A percentile compares a stretch with the other conserved stretches of the same genome.
These are phyloP conservation scores for Lymantria dispar DNA, from an alignment of 2,888 invertebrate species.

Conservation along the genomic window DNA sequence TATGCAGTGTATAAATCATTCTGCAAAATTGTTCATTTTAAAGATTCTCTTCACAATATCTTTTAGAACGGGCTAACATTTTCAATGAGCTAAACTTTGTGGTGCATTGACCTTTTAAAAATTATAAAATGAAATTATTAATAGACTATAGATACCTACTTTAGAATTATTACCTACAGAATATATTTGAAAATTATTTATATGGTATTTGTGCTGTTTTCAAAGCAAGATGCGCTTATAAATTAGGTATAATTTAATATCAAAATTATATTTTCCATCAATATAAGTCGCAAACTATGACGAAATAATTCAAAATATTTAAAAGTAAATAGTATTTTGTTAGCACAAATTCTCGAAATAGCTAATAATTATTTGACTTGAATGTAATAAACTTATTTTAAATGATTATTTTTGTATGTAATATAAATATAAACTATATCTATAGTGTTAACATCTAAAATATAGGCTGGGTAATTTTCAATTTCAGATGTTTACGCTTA, in stretches of 20 bases:
- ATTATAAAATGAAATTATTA: conserved; percentile 25
- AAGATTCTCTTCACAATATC: conserved; percentile 15
- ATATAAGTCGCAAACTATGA: no score
- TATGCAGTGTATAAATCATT: conserved; percentile 9
- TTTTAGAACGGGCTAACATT: conserved; percentile 31
- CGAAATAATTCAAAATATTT: no score
- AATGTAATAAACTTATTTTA: no score
- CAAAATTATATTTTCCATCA: no score
- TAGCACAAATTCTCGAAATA: no score
- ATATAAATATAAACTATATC: neutral
- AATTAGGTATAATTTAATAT: neutral
- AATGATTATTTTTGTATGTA: no score
- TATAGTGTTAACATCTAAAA: conserved; percentile 38
- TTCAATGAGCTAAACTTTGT: conserved; percentile 44
- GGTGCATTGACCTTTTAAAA: conserved; percentile 49
- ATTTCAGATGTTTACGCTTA: conserved; percentile 36
- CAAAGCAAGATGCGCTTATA: conserved; percentile 51
- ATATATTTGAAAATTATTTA: no score
- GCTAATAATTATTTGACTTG: no score
- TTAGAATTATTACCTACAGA: no score
- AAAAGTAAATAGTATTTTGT: no score
- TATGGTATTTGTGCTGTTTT: conserved; percentile 5
- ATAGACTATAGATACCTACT: neutral
- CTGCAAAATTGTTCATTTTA: conserved; percentile 10
- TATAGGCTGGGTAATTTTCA: conserved; percentile 42